Base-by-base conservation (phyloP, 1,140 invertebrate genomes). In the Pachypsylla venusta region DNA sequence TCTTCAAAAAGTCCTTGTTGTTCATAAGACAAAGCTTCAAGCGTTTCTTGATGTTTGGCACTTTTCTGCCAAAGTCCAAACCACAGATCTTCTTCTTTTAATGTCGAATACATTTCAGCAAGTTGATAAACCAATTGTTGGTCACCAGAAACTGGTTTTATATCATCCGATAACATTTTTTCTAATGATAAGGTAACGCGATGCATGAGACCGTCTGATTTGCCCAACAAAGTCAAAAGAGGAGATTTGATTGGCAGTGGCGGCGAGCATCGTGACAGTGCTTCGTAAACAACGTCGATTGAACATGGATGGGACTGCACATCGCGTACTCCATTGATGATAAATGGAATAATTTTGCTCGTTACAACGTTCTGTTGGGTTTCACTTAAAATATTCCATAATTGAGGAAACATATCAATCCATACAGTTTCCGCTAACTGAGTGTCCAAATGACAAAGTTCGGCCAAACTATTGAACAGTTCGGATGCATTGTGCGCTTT, bases 1-100 rank as follows among this genome's bases (percentile, higher is more conserved):
- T 95, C 87, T 69, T 96, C 91, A 69, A 93, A 96, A 72, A 93
- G 93, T 20, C 94, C 94, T 74, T 97, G 93, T 69, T 96, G 93
- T 70, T 97, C 92, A 65, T 92, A 88, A 0, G 90, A 86, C 54
- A 96, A 87, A 3, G 89, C 94, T 25, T 89, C 80, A 62, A 83
- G 81, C 0, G 93, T 97, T 69, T 97, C 93, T 1, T 83, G 78
- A 69, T 93, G 96, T 59, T 88, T 81, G 0, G 91, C 84, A 64
- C 91, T 83, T 67, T 92, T 92, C 64, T 90, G 87, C 93, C 93
- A 97, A 1, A 98, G 69, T 0, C 92, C 93, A 1, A 87, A 85
- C 89, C 92, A 95, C 77, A 97, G 82, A 68, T 98, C 95, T 69
- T 97, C 93, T 70, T 98, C 94, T 70, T 85, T 84, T 24, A 98